phyloP scores from a whole-genome alignment of 1,140 invertebrate genomes.

The Brachionus plicatilis region DNA sequence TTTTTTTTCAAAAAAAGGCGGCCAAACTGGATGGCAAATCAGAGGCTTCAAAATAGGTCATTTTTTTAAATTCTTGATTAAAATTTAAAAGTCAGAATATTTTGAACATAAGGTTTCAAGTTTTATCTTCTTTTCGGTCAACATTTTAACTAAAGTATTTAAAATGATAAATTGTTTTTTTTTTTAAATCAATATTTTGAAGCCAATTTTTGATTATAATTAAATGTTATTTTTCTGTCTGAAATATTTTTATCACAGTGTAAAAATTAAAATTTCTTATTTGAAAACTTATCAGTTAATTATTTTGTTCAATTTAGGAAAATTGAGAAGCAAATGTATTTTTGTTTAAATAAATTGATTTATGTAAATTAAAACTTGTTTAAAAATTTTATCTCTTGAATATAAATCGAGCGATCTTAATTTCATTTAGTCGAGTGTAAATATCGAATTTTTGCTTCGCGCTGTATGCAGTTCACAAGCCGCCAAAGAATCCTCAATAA shows the following conservation, averaged over 20 bases:
- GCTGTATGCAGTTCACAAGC: no score
- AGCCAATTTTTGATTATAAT: no score
- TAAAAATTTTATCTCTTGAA: background rate
- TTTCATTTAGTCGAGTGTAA: background rate
- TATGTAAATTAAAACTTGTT: conserved; percentile 2
- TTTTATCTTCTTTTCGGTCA: no score
- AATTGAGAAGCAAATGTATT: background rate
- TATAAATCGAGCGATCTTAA: background rate
- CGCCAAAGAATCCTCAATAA: no score
- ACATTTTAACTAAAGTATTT: no score
- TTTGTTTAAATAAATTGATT: background rate
- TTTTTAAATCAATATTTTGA: no score
- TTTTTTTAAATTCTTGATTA: background rate
- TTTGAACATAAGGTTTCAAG: no score
- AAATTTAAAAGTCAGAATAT: background rate
- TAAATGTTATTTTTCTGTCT: background rate
- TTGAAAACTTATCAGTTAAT: background rate
- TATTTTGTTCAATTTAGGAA: background rate
- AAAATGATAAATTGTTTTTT: no score
- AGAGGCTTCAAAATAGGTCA: no score
- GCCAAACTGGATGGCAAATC: no score
- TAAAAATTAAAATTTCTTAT: background rate
- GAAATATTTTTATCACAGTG: background rate
- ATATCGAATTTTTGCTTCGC: background rate
- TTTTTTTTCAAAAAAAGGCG: no score